phyloP scores from a whole-genome alignment of 35 echinoderm and acorn worm species.

The Ophioderma brevispina region DNA sequence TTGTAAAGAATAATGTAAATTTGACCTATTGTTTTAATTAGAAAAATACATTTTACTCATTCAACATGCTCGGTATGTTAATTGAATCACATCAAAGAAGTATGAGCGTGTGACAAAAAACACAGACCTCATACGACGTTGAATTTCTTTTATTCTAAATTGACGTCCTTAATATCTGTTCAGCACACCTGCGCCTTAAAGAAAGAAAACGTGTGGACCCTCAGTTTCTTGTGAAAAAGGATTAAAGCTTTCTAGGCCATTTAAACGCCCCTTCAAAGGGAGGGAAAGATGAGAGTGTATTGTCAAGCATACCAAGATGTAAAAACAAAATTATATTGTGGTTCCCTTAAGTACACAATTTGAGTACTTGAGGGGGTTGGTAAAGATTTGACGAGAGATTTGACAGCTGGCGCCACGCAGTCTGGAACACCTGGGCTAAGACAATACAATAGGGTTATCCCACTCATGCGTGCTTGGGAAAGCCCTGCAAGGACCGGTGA shows the following conservation, averaged over 20 bases:
- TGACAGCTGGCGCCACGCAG: constrained; percentile 6
- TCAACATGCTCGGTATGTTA: too few relatives aligned
- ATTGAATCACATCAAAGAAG: not conserved
- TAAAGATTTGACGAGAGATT: not conserved
- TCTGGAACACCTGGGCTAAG: not conserved
- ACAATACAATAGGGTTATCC: not conserved
- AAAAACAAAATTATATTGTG: not conserved
- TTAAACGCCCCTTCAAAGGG: not conserved
- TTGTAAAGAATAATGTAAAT: too few relatives aligned
- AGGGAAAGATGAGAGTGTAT: not conserved
- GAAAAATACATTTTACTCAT: too few relatives aligned
- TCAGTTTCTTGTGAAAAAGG: constrained; percentile 2
- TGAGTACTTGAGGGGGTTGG: not conserved
- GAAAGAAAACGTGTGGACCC: not conserved
- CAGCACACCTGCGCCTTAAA: not conserved
- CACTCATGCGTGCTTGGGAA: not conserved
- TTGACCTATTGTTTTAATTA: too few relatives aligned
- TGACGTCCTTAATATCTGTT: not conserved
- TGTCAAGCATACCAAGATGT: not conserved
- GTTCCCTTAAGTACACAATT: not conserved
- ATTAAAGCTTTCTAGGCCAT: not conserved
- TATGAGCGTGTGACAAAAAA: too few relatives aligned
- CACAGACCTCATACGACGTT: not conserved
- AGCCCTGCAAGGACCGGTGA: not conserved
- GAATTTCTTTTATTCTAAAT: not conserved